Conservation (phyloP, 2,113 vertebrate genomes). For the Lucifuga dentata region DNA sequence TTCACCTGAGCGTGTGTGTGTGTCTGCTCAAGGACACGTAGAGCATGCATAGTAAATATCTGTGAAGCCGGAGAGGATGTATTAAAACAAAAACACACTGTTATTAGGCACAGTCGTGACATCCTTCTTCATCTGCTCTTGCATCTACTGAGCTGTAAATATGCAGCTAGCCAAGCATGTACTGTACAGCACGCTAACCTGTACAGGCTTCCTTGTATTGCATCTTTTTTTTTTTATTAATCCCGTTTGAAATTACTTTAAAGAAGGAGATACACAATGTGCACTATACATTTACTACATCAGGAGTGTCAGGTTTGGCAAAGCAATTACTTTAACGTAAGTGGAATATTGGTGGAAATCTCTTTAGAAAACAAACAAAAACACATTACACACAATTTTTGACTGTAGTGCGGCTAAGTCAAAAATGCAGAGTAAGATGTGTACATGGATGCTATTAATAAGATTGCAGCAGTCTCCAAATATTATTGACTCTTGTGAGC, state of each 20-base stretch:
- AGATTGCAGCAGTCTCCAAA: too few species aligned
- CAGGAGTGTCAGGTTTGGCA: not conserved
- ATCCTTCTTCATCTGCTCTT: constrained; percentile 30
- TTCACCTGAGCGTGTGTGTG: not conserved
- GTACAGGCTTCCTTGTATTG: constrained; percentile 38
- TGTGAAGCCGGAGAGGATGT: not conserved
- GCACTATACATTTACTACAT: constrained; percentile 46
- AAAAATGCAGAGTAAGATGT: too few species aligned
- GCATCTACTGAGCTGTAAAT: constrained; percentile 46
- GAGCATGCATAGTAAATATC: constrained; percentile 33
- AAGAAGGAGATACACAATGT: constrained; percentile 54
- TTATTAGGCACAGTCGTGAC: constrained; percentile 29
- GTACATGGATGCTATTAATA: too few species aligned
- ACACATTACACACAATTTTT: too few species aligned
- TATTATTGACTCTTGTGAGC: too few species aligned
- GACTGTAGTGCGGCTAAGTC: too few species aligned
- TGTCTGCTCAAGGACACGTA: constrained; percentile 54
- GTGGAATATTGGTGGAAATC: too few species aligned
- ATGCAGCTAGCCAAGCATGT: constrained; percentile 37
- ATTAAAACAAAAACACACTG: constrained; percentile 17
- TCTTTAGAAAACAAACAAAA: too few species aligned
- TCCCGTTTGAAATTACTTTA: constrained; percentile 61
- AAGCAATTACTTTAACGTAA: constrained; percentile 11
- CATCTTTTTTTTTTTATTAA: constrained; percentile 41
- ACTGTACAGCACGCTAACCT: constrained; percentile 34